Conservation (phyloP, 30 jellyfish, hydroid and myxozoan genomes). For the Chrysaora quinquecirrha region DNA sequence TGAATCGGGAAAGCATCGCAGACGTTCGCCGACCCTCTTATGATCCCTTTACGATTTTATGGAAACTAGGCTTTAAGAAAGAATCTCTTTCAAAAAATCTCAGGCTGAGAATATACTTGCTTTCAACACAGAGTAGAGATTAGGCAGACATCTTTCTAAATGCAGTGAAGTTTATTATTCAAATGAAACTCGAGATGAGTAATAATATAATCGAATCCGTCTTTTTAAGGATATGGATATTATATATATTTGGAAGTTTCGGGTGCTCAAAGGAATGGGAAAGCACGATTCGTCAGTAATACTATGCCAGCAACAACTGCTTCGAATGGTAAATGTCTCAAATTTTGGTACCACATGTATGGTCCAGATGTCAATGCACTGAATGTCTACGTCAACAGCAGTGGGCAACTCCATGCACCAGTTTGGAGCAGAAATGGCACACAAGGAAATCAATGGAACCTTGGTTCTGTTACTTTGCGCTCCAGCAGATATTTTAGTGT, state of each 20-base stretch:
- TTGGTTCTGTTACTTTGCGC: slow-evolving; percentile 75
- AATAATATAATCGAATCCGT: too few relatives aligned
- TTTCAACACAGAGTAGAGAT: too few relatives aligned
- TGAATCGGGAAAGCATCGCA: too few relatives aligned
- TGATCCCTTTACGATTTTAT: too few relatives aligned
- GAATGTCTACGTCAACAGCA: slow-evolving; percentile 63
- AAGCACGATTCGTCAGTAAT: slow-evolving; percentile 72
- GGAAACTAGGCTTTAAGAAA: too few relatives aligned
- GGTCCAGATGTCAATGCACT: slow-evolving; percentile 87
- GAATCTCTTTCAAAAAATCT: too few relatives aligned
- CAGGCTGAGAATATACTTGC: too few relatives aligned
- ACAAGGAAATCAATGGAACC: slow-evolving; percentile 80
- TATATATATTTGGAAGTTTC: slow-evolving; percentile 88
- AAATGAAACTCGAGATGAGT: too few relatives aligned
- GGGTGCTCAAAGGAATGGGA: slow-evolving; percentile 28
- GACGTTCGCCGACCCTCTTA: too few relatives aligned
- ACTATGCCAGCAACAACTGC: slow-evolving; percentile 85
- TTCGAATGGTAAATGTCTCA: slow-evolving; percentile 69
- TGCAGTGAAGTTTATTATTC: too few relatives aligned
- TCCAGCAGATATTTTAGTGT: slow-evolving; percentile 80
- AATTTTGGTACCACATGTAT: slow-evolving; percentile 93
- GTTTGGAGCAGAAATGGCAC: slow-evolving; percentile 91
- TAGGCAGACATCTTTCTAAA: too few relatives aligned
- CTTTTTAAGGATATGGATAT: slow-evolving; percentile 79
- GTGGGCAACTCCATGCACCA: slow-evolving; percentile 61